Evolutionary conservation across 2,113 vertebrate genomes (phyloP).

Genomic region (Forbesichthys agassizii): DNA sequence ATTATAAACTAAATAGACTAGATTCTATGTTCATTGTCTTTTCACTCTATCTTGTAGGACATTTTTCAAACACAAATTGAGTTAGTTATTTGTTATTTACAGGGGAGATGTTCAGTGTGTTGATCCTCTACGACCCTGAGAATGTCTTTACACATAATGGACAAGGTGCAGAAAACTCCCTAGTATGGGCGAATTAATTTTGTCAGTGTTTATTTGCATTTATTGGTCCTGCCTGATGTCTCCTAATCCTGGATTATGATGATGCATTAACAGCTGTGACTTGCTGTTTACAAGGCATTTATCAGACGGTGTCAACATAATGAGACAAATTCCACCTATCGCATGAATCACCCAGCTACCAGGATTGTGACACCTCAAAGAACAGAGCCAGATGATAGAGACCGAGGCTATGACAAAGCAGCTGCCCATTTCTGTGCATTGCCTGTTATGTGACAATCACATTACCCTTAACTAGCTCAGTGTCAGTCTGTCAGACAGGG

Average conservation of each 20-base stretch:
- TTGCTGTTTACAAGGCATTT: slow-evolving; percentile 82
- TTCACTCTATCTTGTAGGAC: slow-evolving; percentile 42
- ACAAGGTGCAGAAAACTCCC: slow-evolving; percentile 41
- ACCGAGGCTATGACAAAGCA: slow-evolving; percentile 27
- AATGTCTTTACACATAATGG: slow-evolving; percentile 18
- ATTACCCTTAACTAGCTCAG: slow-evolving; percentile 46
- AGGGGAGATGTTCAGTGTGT: slow-evolving; percentile 18
- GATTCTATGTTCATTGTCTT: slow-evolving; percentile 41
- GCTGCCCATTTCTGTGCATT: slow-evolving; percentile 52
- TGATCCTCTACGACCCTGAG: slow-evolving; percentile 22
- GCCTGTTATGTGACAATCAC: slow-evolving; percentile 52
- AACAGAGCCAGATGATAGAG: slow-evolving; percentile 52
- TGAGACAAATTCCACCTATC: slow-evolving; percentile 79
- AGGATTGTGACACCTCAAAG: slow-evolving; percentile 62
- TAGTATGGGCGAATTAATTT: slow-evolving; percentile 69
- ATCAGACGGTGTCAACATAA: slow-evolving; percentile 78
- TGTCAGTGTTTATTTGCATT: slow-evolving; percentile 79
- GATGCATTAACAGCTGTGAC: slow-evolving; percentile 81
- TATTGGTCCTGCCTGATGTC: slow-evolving; percentile 78
- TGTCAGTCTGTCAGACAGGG: slow-evolving; percentile 37
- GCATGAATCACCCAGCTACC: slow-evolving; percentile 77
- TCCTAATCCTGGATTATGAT: slow-evolving; percentile 83
- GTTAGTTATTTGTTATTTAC: slow-evolving; percentile 38
- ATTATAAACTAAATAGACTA: slow-evolving; percentile 35
- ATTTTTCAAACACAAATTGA: slow-evolving; percentile 37